Evolutionary conservation across 2,797 vertebrate genomes (phyloP).

Genomic region (Pantherophis vulpinus): DNA sequence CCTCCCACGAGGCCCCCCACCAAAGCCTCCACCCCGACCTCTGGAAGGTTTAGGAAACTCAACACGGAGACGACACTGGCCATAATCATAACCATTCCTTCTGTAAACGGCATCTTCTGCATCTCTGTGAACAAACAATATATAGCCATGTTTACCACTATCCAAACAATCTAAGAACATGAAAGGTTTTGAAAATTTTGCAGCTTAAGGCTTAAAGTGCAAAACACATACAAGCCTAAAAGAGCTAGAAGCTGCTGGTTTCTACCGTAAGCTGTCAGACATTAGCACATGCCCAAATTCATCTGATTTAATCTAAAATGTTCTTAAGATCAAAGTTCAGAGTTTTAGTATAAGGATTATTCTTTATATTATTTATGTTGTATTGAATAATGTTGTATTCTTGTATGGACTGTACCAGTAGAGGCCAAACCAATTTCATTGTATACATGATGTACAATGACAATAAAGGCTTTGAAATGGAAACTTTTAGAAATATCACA

Average conservation of each 20-base stretch:
- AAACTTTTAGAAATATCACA: background rate
- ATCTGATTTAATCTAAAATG: background rate
- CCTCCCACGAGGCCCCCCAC: slow-evolving; percentile 78
- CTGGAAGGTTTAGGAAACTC: slow-evolving; percentile 87
- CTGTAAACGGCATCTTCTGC: slow-evolving; percentile 86
- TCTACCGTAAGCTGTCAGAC: background rate
- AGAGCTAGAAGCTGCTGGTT: background rate
- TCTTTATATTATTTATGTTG: too few species aligned
- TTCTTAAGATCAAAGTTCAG: background rate
- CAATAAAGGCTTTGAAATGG: too few species aligned
- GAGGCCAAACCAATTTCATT: too few species aligned
- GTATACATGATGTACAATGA: too few species aligned
- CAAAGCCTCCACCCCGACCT: slow-evolving; percentile 76
- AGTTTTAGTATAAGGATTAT: background rate
- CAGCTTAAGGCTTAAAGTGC: slow-evolving; percentile 9
- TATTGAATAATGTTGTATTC: too few species aligned
- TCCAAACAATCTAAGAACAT: background rate
- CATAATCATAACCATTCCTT: slow-evolving; percentile 87
- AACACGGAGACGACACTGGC: slow-evolving; percentile 88
- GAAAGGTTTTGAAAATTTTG: background rate
- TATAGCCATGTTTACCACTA: slow-evolving; percentile 32
- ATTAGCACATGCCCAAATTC: background rate
- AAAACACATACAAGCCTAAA: background rate
- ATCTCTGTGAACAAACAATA: slow-evolving; percentile 74
- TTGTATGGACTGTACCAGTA: too few species aligned